Evolutionary conservation across 2,888 invertebrate species (phyloP).

Genomic region (Pachliopta kotzebuea): DNA sequence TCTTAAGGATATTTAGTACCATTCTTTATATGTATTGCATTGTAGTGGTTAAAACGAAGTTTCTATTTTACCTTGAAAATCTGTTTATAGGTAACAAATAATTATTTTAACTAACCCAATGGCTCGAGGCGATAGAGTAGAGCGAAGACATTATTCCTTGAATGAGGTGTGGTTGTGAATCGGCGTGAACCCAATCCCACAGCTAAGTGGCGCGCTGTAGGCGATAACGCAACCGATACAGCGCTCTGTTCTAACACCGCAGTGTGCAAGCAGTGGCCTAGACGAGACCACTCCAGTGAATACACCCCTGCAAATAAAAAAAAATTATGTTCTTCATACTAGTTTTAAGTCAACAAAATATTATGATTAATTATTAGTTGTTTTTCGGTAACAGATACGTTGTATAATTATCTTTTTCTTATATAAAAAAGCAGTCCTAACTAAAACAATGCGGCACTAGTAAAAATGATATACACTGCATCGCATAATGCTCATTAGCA

Average conservation of each 20-base stretch:
- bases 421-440: too few species aligned
- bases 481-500: too few species aligned
- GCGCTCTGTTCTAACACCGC: slow-evolving; percentile 88
- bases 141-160: slow-evolving; percentile 72
- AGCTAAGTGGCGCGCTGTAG: slow-evolving; percentile 87
- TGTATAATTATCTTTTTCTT: too few species aligned
- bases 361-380: too few species aligned
- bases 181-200: slow-evolving; percentile 88
- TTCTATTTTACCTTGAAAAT: not conserved
- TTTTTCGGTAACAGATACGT: too few species aligned
- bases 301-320: slow-evolving; percentile 82
- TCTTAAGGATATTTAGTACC: too few species aligned
- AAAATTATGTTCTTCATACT: not conserved
- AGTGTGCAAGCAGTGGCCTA: slow-evolving; percentile 90
- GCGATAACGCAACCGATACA: slow-evolving; percentile 92
- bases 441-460: too few species aligned
- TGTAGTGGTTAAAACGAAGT: not conserved
- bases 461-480: too few species aligned
- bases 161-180: slow-evolving; percentile 78
- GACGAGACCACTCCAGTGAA: slow-evolving; percentile 86
- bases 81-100: too few species aligned
- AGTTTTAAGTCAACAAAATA: too few species aligned
- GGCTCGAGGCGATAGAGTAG: slow-evolving; percentile 67
- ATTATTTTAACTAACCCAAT: slow-evolving; percentile 45
- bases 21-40: too few species aligned